Percentiles rank a stretch among this genome's conserved stretches.
These are phyloP conservation scores for Calonectris borealis DNA, from an alignment of 2,113 vertebrate genomes.

Conservation along the genomic window DNA sequence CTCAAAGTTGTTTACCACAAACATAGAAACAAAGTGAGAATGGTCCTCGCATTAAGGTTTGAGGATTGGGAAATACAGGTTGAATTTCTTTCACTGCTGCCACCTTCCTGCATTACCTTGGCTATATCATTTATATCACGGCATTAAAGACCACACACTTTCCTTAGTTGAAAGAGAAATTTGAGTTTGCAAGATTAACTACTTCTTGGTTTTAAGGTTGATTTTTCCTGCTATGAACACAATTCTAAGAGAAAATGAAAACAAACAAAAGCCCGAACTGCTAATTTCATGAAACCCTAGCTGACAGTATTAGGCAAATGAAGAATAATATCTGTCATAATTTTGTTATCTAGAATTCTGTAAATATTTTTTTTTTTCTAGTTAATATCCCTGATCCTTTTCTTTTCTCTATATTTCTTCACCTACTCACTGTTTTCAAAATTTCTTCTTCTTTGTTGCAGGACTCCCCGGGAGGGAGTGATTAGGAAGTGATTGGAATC, in stretches of 20 bases:
- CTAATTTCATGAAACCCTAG: background rate
- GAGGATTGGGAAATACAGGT: background rate
- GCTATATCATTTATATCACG: background rate
- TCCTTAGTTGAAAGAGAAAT: background rate
- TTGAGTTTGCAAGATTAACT: background rate
- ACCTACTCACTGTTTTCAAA: background rate
- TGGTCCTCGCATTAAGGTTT: background rate
- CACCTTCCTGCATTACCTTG: background rate
- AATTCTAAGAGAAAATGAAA: background rate
- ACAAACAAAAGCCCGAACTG: background rate
- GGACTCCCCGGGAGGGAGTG: background rate
- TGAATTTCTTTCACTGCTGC: background rate
- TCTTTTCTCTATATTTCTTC: background rate
- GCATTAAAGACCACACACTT: background rate
- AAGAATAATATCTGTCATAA: background rate
- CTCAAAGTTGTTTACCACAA: background rate
- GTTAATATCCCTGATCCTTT: background rate
- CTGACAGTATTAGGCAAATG: background rate
- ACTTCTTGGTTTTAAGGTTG: background rate
- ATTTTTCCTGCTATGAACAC: background rate
- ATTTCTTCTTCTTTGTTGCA: background rate
- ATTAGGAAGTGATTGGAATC: background rate
- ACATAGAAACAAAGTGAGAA: background rate
- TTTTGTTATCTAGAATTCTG: background rate
- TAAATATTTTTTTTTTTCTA: background rate